Conservation (phyloP, 2,888 invertebrate species). For the Leptopterna dolabrata region DNA sequence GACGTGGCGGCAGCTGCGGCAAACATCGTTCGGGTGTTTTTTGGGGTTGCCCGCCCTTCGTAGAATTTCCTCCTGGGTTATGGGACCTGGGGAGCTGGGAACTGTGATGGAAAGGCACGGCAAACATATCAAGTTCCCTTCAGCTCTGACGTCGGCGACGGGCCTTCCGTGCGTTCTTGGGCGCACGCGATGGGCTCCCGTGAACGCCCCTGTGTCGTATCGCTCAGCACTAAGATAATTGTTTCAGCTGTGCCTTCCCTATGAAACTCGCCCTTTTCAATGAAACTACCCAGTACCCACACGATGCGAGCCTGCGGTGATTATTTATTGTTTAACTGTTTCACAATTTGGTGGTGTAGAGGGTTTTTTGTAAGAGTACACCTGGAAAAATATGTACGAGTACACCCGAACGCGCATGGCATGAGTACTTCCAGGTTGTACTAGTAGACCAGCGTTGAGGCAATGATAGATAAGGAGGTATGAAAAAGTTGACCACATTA, state of each 20-base stretch:
- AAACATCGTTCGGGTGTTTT: neutral
- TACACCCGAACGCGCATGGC: no score
- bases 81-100: neutral
- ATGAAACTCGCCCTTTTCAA: neutral
- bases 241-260: neutral
- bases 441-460: no score
- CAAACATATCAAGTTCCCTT: neutral
- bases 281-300: no score
- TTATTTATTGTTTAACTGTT: no score
- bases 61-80: neutral
- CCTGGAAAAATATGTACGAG: no score
- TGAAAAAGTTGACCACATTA: no score
- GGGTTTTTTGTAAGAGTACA: no score
- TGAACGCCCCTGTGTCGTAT: neutral
- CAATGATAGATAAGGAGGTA: no score
- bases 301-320: no score
- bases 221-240: neutral
- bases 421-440: no score
- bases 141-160: neutral
- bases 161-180: neutral
- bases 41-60: no score
- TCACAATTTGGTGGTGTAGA: no score
- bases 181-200: neutral
- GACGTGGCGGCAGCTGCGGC: neutral
- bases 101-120: neutral